Evolutionary conservation across 2,113 vertebrate species (phyloP).

Genomic region (Enhydra lutris): DNA sequence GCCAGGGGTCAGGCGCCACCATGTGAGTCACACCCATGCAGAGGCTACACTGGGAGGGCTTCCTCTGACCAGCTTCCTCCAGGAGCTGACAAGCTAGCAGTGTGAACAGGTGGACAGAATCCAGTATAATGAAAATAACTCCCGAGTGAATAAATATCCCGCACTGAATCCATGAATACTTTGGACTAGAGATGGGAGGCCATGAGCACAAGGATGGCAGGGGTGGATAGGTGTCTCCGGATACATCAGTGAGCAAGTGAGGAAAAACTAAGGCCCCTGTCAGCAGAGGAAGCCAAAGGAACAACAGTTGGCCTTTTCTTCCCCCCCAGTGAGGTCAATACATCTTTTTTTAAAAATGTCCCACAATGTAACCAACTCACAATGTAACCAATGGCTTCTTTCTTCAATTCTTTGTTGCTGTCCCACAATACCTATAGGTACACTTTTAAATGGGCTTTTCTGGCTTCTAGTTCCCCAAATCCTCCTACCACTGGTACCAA

Average conservation of each 20-base stretch:
- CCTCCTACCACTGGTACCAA: not conserved
- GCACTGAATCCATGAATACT: not conserved
- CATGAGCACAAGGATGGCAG: not conserved
- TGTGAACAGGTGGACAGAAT: not conserved
- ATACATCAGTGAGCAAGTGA: not conserved
- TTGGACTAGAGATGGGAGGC: not conserved
- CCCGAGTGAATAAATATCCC: not conserved
- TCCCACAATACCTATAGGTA: not conserved
- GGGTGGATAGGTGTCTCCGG: not conserved
- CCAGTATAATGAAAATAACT: not conserved
- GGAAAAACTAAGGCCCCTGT: not conserved
- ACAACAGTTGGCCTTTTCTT: not conserved
- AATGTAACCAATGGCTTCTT: not conserved
- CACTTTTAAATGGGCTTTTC: not conserved
- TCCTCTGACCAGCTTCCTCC: not conserved
- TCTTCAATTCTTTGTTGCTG: not conserved
- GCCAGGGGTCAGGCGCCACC: not conserved
- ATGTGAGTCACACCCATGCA: rapidly evolving
- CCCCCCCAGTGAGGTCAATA: not conserved
- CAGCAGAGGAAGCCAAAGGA: not conserved
- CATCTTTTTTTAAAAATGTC: not conserved
- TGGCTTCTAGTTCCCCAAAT: not conserved
- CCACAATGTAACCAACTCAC: not conserved
- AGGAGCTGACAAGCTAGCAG: not conserved
- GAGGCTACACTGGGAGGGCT: not conserved